Percentiles rank a stretch among this genome's conserved stretches.
These are phyloP conservation scores for Knipowitschia caucasica DNA, from an alignment of 2,797 vertebrate genomes.

Conservation along the genomic window DNA sequence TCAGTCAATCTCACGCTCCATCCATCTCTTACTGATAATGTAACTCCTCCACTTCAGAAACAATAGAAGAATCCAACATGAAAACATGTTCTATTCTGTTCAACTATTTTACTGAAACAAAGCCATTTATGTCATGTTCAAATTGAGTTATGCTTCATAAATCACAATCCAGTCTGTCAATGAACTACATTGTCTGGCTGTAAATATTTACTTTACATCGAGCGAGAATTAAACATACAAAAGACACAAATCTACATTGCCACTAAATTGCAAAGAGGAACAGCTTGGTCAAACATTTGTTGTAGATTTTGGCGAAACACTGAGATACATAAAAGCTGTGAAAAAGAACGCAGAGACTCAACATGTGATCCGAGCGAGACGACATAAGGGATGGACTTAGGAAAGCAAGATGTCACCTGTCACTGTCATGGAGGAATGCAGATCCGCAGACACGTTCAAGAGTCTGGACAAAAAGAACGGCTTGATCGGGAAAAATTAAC, in stretches of 20 bases:
- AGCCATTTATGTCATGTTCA: no score
- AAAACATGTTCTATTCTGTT: no score
- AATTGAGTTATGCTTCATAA: conserved; percentile 64
- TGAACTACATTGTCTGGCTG: conserved; percentile 69
- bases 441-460: conserved; percentile 38
- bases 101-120: conserved; percentile 41
- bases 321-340: conserved; percentile 10
- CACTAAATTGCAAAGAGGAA: conserved; percentile 63
- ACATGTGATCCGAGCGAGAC: conserved; percentile 24
- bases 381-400: conserved; percentile 35
- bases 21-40: no score
- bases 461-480: conserved; percentile 18
- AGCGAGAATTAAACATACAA: conserved; percentile 75
- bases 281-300: conserved; percentile 76
- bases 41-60: no score
- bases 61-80: no score
- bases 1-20: no score
- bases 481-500: conserved; percentile 14
- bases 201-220: conserved; percentile 79
- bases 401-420: conserved; percentile 49
- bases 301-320: conserved; percentile 41
- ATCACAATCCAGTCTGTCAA: conserved; percentile 65
- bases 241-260: conserved; percentile 54
- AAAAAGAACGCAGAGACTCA: conserved; percentile 37
- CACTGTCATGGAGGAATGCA: conserved; percentile 26